Conservation (phyloP, 2,113 vertebrate genomes). For the Silurus meridionalis region DNA sequence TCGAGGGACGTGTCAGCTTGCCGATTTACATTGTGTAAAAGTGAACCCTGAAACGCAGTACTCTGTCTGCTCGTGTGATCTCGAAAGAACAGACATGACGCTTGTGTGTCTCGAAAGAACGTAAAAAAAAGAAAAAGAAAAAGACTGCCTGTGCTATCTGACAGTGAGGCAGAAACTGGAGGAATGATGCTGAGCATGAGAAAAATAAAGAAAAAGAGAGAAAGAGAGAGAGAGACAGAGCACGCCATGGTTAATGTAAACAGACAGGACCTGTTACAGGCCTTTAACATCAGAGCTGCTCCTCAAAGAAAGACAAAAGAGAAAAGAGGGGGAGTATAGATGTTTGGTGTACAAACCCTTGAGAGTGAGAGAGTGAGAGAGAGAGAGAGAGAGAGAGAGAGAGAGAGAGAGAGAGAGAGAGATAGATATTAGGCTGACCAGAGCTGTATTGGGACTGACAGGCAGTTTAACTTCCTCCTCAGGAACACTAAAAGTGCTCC, state of each 20-base stretch:
- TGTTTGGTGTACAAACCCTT: conserved; percentile 58
- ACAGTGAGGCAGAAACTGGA: not conserved
- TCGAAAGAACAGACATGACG: not conserved
- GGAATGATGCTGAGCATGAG: not conserved
- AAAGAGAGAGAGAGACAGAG: conserved; percentile 28
- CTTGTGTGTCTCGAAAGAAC: no score
- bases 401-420: not conserved
- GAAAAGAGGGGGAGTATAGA: conserved; percentile 57
- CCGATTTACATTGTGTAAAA: not conserved
- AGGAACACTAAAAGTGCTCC: conserved; percentile 26
- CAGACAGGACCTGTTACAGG: conserved; percentile 64
- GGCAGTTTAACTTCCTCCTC: conserved; percentile 32
- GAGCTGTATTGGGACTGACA: conserved; percentile 23
- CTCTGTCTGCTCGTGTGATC: no score
- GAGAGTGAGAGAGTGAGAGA: conserved; percentile 39
- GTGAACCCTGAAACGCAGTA: not conserved
- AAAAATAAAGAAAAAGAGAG: not conserved
- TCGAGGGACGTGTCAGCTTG: not conserved
- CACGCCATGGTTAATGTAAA: conserved; percentile 64
- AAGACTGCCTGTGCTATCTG: not conserved
- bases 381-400: conserved; percentile 18
- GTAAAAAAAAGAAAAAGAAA: not conserved
- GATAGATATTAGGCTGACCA: not conserved
- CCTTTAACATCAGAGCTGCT: conserved; percentile 71
- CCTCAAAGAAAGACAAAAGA: conserved; percentile 61